phyloP scores from a whole-genome alignment of 2,797 vertebrate species.

The Falco columbarius region DNA sequence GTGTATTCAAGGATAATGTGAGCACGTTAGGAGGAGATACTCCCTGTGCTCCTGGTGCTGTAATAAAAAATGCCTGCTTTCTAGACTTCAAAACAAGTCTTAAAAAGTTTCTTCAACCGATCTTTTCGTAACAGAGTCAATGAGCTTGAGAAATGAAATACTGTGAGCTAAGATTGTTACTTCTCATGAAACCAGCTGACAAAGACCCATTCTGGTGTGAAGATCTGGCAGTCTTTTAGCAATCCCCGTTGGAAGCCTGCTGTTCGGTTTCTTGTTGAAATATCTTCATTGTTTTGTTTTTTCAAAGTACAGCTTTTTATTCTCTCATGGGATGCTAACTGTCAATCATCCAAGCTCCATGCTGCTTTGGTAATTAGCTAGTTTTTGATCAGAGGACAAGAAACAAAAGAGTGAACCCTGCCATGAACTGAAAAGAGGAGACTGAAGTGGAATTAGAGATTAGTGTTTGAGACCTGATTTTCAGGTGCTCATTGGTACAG shows the following conservation, averaged over 20 bases:
- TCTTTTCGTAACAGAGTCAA: neutral
- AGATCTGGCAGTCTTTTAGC: neutral
- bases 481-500: neutral
- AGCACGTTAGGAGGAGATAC: no score
- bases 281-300: neutral
- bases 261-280: constrained; percentile 7
- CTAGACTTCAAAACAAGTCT: no score
- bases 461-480: neutral
- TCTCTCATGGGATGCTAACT: neutral
- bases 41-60: no score
- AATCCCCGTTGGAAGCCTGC: neutral
- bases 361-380: neutral
- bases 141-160: neutral
- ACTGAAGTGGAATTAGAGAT: neutral
- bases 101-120: no score
- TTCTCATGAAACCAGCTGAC: neutral
- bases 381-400: neutral
- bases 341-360: neutral
- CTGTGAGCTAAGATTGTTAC: neutral
- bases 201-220: neutral
- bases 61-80: no score
- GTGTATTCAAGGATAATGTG: no score
- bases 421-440: neutral
- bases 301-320: neutral
- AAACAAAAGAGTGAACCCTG: neutral